Evolutionary conservation across 1,140 invertebrate genomes (phyloP), one percentile per base, ranked within the genome.

Genomic region (Drosophila elegans): DNA sequence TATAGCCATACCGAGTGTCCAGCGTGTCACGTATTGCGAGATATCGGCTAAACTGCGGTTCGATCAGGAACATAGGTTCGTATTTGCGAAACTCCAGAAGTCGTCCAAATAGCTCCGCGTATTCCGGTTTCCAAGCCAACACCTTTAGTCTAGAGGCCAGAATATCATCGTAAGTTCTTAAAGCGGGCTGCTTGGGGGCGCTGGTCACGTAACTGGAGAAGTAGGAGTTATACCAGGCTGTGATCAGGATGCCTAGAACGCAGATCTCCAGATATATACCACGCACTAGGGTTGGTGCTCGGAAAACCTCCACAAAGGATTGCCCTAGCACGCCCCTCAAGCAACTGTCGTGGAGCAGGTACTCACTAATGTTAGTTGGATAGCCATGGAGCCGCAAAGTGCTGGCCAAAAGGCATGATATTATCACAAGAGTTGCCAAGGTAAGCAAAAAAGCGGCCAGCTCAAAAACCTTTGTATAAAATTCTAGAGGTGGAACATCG

Each of bases 161-260:
- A 1, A 91, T 59, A 45, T 91, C 90, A 27, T 91, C 90, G 32
- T 72, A 89, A 25, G 34, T 80, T 4, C 49, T 53, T 7, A 78
- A 74, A 1, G 76, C 60, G 2, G 54, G n/a, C 38, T 68, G 62
- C 29, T 89, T 91, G 0, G 90, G 90, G 0, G 77, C 52, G 9
- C 67, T 86, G 7, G 90, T 91, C 16, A 89, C 78, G 51, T 85
- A 91, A 21, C 90, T 77, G 10, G 90, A 88, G 46, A 91, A 91
- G 48, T 86, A 91, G 0, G 90, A 82, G 16, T 91, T 91, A 10
- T 90, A 91, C 71, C 83, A 91, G 13, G 78, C 85, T 3, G 90
- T 91, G 3, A 91, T 64, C 7, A 91, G 53, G 13, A 91, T 78
- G 7, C 90, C 90, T 13, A 91, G 34, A 4, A 88, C 13, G 39